Evolutionary conservation across 2,113 vertebrate species (phyloP), one percentile per base, ranked within the genome.

Genomic region (Chlamydotis undulata): DNA sequence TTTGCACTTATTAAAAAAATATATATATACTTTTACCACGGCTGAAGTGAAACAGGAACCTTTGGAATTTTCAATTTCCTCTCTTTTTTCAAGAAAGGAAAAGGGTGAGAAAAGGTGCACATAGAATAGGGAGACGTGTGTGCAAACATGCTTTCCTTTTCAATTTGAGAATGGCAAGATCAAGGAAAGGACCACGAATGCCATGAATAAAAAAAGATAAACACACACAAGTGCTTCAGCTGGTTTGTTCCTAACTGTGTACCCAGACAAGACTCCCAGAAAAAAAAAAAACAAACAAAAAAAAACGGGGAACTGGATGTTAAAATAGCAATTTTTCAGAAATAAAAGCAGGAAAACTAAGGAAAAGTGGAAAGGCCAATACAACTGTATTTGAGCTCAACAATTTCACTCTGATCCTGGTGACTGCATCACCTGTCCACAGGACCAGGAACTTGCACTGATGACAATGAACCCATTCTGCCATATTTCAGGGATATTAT

Each of bases 111-210:
- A 55, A 59, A 79, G 9, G 8, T 0, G 2, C 5, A n/a, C 19
- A 53, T 0, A 25, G 25, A 71, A 17, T 1, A 18, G 4, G 5
- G 10, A 8, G 2, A 11, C 5, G 4, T 2, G 4, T 7, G 6
- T 22, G n/a, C 2, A 53, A 87, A 56, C 7, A 16, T 23, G 13
- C 3, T 57, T 47, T 45, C 28, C 18, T 78, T 50, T 52, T 28
- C 16, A 11, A 25, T 10, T 78, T 73, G 17, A 15, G 9, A 60
- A 77, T 6, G 9, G 19, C 6, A 5, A 53, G 8, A 61, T 33
- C 33, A 49, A 80, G 41, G 17, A 57, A 77, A 41, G 18, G 89
- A 35, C 19, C n/a, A 26, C 5, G 9, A 71, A 86, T 79, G n/a
- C 15, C 41, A 23, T 2, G 2, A 71, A 63, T 26, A 23, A 61